phyloP scores from a whole-genome alignment of 2,113 vertebrate genomes.

The Oriolus oriolus region DNA sequence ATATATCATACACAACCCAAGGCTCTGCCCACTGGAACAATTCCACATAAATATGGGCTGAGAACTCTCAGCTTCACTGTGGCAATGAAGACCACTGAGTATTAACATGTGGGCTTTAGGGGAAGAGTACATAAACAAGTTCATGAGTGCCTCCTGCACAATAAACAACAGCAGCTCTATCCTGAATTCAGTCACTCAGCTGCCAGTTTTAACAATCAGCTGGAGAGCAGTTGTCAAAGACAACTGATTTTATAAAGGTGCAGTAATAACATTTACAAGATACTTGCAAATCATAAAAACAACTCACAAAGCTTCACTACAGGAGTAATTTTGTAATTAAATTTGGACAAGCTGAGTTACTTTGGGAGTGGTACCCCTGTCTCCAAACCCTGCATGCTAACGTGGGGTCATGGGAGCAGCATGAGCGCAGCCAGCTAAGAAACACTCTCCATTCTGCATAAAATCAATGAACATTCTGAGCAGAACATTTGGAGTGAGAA shows the following conservation, averaged over 20 bases:
- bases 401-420: rapidly evolving
- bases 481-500: not conserved
- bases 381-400: too few species aligned
- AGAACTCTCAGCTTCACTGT: not conserved
- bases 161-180: not conserved
- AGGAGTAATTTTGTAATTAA: not conserved
- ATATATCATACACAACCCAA: not conserved
- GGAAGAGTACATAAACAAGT: not conserved
- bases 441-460: not conserved
- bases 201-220: not conserved
- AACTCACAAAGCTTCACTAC: not conserved
- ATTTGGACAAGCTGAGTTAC: not conserved
- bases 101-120: not conserved
- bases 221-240: not conserved
- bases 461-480: not conserved
- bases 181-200: not conserved
- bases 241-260: not conserved
- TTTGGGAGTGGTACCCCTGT: not conserved
- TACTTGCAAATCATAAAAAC: not conserved
- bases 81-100: not conserved
- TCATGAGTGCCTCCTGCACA: rapidly evolving
- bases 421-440: not conserved
- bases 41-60: not conserved
- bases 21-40: not conserved
- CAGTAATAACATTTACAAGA: not conserved